Percentiles rank a stretch among this genome's conserved stretches.
These are phyloP conservation scores for Hirudo medicinalis DNA, from an alignment of 1,140 invertebrate species.

Conservation along the genomic window DNA sequence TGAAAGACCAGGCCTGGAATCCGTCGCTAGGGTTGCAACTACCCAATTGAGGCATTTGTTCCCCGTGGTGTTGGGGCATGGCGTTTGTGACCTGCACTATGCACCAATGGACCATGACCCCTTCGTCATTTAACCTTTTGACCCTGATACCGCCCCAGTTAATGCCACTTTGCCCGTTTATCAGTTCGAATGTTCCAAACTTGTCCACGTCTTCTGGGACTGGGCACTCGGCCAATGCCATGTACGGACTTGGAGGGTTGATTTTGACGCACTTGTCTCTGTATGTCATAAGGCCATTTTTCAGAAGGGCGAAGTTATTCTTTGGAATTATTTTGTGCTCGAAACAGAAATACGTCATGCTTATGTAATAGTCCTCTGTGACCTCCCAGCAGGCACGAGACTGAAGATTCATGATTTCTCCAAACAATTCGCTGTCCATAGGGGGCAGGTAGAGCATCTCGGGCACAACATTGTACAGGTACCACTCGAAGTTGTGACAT, in stretches of 20 bases:
- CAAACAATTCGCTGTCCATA: conserved; percentile 17
- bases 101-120: conserved; percentile 16
- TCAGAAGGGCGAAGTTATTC: conserved; percentile 21
- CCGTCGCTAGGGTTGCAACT: conserved; percentile 17
- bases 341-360: conserved; percentile 23
- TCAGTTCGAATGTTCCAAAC: conserved; percentile 11
- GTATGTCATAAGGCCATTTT: conserved; percentile 16
- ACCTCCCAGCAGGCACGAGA: conserved; percentile 20
- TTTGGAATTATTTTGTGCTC: conserved; percentile 23
- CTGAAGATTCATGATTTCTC: conserved; percentile 23
- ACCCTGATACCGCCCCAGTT: conserved; percentile 8
- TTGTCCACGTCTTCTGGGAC: neutral
- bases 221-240: conserved; percentile 16
- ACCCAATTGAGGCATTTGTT: conserved; percentile 23
- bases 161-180: neutral
- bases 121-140: conserved; percentile 6
- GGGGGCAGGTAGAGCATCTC: conserved; percentile 14
- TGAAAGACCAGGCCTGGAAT: conserved; percentile 23
- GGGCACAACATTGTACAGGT: conserved; percentile 18
- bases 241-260: conserved; percentile 4
- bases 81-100: conserved; percentile 21
- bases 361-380: conserved; percentile 21
- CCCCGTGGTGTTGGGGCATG: conserved; percentile 10
- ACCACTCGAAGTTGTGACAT: conserved; percentile 19
- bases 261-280: conserved; percentile 20